A percentile compares a stretch with the other conserved stretches of the same genome.
These are phyloP conservation scores for Syngnathus rostellatus DNA, from an alignment of 2,797 vertebrate species.

Conservation along the genomic window DNA sequence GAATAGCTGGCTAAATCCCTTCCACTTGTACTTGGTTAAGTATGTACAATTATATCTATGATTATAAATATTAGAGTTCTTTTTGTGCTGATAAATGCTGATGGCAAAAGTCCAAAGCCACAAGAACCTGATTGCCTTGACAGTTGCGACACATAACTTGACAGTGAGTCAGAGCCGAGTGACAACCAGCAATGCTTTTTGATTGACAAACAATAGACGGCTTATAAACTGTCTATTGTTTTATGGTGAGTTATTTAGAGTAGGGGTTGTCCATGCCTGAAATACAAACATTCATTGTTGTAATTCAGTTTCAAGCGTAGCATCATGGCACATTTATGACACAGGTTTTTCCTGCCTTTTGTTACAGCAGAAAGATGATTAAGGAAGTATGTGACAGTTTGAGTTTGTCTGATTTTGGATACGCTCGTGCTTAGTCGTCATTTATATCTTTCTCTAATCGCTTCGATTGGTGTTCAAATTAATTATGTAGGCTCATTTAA, in stretches of 20 bases:
- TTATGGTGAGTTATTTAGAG: slow-evolving; percentile 54
- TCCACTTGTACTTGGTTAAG: neutral
- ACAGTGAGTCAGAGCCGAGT: slow-evolving; percentile 35
- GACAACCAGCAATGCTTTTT: slow-evolving; percentile 55
- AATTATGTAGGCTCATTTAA: neutral
- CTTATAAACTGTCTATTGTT: slow-evolving; percentile 63
- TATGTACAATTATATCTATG: slow-evolving; percentile 10
- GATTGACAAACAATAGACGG: slow-evolving; percentile 58
- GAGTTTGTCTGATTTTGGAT: neutral
- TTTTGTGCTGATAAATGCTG: slow-evolving; percentile 17
- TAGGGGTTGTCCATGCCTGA: slow-evolving; percentile 56
- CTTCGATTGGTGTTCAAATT: neutral
- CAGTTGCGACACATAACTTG: slow-evolving; percentile 20
- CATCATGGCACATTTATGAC: slow-evolving; percentile 30
- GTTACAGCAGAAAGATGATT: neutral
- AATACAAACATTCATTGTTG: slow-evolving; percentile 51
- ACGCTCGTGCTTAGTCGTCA: neutral
- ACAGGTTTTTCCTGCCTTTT: neutral
- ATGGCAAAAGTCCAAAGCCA: slow-evolving; percentile 26
- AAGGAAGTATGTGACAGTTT: neutral
- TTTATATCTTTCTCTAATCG: neutral
- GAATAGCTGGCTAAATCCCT: neutral
- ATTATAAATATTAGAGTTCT: slow-evolving; percentile 16
- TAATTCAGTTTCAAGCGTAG: slow-evolving; percentile 18
- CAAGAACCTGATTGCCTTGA: slow-evolving; percentile 50